These are phyloP conservation scores for Sisyra nigra DNA, from an alignment of 2,888 invertebrate species.

Conservation along the genomic window DNA sequence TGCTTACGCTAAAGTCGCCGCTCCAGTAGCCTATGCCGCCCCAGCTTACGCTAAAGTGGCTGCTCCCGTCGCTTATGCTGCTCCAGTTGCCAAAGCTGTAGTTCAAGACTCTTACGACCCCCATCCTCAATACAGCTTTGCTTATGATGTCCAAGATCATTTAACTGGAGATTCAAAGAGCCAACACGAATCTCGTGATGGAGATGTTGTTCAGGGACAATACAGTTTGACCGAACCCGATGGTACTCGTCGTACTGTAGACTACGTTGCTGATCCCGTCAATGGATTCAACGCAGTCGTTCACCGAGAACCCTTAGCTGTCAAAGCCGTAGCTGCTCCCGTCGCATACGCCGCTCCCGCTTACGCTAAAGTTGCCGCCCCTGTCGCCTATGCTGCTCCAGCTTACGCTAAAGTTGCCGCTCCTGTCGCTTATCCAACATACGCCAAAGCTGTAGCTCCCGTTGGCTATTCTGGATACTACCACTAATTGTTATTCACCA, in stretches of 20 bases:
- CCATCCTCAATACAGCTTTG: slow-evolving; percentile 28
- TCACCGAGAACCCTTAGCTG: slow-evolving; percentile 15
- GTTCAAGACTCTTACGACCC: slow-evolving; percentile 21
- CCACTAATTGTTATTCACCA: no score
- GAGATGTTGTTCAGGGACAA: slow-evolving; percentile 28
- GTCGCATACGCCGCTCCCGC: slow-evolving; percentile 3
- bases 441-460: slow-evolving; percentile 21
- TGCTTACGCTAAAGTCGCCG: slow-evolving; percentile 4
- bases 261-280: slow-evolving; percentile 21
- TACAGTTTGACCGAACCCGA: slow-evolving; percentile 32
- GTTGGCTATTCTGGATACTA: slow-evolving; percentile 15
- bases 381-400: slow-evolving; percentile 7
- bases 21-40: slow-evolving; percentile 5
- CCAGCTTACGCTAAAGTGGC: slow-evolving; percentile 4
- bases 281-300: slow-evolving; percentile 7
- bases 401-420: slow-evolving; percentile 8
- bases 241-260: slow-evolving; percentile 29
- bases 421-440: slow-evolving; percentile 10
- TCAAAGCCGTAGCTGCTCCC: neutral
- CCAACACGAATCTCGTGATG: slow-evolving; percentile 28
- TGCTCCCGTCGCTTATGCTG: slow-evolving; percentile 16
- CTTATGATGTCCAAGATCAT: slow-evolving; percentile 36
- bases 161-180: slow-evolving; percentile 31
- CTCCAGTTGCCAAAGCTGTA: slow-evolving; percentile 20
- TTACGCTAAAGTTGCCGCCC: slow-evolving; percentile 1